Base-by-base conservation (phyloP, 2,888 invertebrate species). In the Lasioglossum oenotherae region DNA sequence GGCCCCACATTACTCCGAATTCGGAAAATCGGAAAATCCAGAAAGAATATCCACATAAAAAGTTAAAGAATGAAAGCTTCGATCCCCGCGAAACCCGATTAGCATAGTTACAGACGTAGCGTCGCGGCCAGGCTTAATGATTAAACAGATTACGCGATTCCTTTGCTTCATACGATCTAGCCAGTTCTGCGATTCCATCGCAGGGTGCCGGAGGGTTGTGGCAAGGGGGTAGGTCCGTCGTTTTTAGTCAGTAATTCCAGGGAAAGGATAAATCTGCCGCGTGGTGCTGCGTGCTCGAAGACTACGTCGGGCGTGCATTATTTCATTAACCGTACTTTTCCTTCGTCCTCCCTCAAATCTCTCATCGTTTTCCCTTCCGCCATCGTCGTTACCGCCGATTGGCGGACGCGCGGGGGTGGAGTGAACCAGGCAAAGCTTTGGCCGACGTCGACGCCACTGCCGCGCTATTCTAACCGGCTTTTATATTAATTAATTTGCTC, bases 401-500 rank as follows among this genome's bases (percentile, higher is more conserved):
- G 76, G 67, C 44, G 74, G 79, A 80, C 4, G 84, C 16, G 76
- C n/a, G 31, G 53, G 49, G 57, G 16, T n/a, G 67, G 78, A 69
- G 72, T 69, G 77, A 84, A 85, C 80, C 83, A 38, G 87, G 49
- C 76, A 86, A 88, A 85, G 81, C 84, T 88, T 86, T 85, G 87
- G 88, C 84, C 84, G 85, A 81, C 64, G 16, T 6, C 64, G 64
- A 31, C 64, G 64, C 60, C 64, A 31, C 31, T 16, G 31, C 64
- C 73, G 82, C 89, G 88, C 87, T 89, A 88, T 90, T 92, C 89
- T 89, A 88, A 89, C 91, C 90, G 90, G 91, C 92, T 93, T 92
- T 92, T 89, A 90, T 92, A 92, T 92, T 93, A 94, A 94, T 94
- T 93, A 94, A 93, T 93, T 92, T 91, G 92, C 90, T 91, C 92